Evolutionary conservation across 2,888 invertebrate species (phyloP), one percentile per base, ranked within the genome.

Genomic region (Philaethria dido): DNA sequence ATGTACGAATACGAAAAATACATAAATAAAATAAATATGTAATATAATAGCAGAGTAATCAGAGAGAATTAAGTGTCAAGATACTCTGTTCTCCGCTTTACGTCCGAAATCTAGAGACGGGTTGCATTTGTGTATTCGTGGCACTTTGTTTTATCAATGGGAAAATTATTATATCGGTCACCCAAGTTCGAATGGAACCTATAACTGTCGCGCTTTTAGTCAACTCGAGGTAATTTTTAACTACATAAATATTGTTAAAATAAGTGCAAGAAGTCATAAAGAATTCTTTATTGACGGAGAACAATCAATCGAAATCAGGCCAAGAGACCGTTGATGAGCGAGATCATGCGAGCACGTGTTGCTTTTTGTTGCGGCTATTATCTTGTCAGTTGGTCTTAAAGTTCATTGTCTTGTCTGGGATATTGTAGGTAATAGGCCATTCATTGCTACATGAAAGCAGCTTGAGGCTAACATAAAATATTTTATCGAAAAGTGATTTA

Each of bases 341-440:
- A 73, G 79, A 80, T 82, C 86, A 87, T 86, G 87, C 87, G 78
- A 87, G 83, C 87, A 87, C 87, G 87, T 86, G 88, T 80, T 80
- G 75, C 80, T 82, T 81, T 83, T 83, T 83, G 79, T 84, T 77
- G 75, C 75, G 75, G 73, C 79, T 80, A 86, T 87, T 86, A 86
- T 83, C 78, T 77, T 86, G 86, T 86, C 87, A 86, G 80, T 79
- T 79, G 75, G 67, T 69, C 69, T 77, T 78, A 78, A 81, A 68
- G 71, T 69, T 69, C 69, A 69, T 69, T 71, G 71, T 69, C 67
- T 69, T 54, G 62, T 39, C 61, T 68, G 64, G 50, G 29, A 65
- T 69, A 62, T 65, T 65, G 60, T 67, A 47, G 59, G 69, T 69
- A 66, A 64, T 68, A 61, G 54, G 55, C 52, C 64, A 59, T 59